Evolutionary conservation across 2,113 vertebrate genomes (phyloP).

Genomic region (Indri indri): DNA sequence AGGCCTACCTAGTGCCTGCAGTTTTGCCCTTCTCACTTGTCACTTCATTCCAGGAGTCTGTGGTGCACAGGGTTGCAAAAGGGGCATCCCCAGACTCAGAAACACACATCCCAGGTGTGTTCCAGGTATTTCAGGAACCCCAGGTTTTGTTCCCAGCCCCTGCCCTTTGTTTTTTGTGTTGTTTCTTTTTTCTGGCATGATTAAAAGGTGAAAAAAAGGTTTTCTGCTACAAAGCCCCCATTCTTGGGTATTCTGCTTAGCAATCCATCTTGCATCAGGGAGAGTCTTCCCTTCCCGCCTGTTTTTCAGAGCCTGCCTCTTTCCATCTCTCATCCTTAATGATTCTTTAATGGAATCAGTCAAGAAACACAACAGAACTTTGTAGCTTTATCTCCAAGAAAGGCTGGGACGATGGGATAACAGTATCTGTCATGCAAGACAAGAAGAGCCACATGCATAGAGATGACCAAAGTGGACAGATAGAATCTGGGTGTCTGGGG

Average conservation of each 20-base stretch:
- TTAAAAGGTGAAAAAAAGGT: not conserved
- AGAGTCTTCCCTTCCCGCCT: not conserved
- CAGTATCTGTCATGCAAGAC: not conserved
- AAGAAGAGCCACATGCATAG: not conserved
- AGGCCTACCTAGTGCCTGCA: not conserved
- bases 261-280: not conserved
- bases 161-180: not conserved
- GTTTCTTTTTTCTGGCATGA: not conserved
- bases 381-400: conserved; percentile 39
- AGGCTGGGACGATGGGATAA: conserved; percentile 60
- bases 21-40: not conserved
- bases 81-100: not conserved
- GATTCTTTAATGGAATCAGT: conserved; percentile 70
- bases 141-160: not conserved
- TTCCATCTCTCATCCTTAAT: conserved; percentile 66
- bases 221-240: not conserved
- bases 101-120: not conserved
- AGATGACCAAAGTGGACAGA: conserved; percentile 48
- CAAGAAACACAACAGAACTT: conserved; percentile 55
- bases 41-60: not conserved
- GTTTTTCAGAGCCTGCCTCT: not conserved
- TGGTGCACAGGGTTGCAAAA: not conserved
- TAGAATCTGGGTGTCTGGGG: conserved; percentile 72
- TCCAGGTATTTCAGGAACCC: not conserved
- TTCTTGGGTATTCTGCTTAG: not conserved